A percentile compares a stretch with the other conserved stretches of the same genome.
phyloP scores from a whole-genome alignment of 2,888 invertebrate genomes.

The Boloria selene region DNA sequence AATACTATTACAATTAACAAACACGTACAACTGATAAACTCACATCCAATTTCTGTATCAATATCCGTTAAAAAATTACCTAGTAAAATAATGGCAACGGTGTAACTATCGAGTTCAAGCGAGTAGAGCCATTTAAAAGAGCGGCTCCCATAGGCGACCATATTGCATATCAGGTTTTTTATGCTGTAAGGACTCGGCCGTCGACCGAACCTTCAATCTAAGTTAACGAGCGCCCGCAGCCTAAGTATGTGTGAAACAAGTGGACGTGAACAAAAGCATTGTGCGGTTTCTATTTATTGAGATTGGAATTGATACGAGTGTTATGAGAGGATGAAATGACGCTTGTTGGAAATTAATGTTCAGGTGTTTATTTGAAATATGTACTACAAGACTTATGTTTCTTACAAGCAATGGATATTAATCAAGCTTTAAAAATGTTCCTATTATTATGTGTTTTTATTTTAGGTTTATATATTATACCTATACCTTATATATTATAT shows the following conservation, averaged over 20 bases:
- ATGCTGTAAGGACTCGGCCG: slow-evolving; percentile 61
- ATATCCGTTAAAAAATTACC: slow-evolving; percentile 20
- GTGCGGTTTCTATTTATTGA: slow-evolving; percentile 47
- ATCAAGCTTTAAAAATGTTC: no score
- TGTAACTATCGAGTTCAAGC: slow-evolving; percentile 35
- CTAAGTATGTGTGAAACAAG: slow-evolving; percentile 77
- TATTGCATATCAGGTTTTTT: slow-evolving; percentile 54
- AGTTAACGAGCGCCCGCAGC: slow-evolving; percentile 68
- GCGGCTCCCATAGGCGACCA: slow-evolving; percentile 46
- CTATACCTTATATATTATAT: no score
- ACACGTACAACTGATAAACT: neutral
- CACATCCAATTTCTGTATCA: slow-evolving; percentile 8
- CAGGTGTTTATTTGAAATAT: no score
- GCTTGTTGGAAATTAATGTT: slow-evolving; percentile 4
- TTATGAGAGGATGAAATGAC: slow-evolving; percentile 5
- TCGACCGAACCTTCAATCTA: slow-evolving; percentile 76
- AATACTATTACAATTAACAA: slow-evolving; percentile 1
- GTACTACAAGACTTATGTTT: no score
- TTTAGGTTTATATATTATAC: no score
- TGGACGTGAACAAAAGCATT: slow-evolving; percentile 65
- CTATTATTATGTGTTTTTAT: no score
- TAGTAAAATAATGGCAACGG: slow-evolving; percentile 31
- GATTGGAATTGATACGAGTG: slow-evolving; percentile 45
- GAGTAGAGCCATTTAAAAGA: slow-evolving; percentile 45
- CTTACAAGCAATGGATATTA: no score